Evolutionary conservation across 2,113 vertebrate species (phyloP).

Genomic region (Cyanoramphus novaezelandiae): DNA sequence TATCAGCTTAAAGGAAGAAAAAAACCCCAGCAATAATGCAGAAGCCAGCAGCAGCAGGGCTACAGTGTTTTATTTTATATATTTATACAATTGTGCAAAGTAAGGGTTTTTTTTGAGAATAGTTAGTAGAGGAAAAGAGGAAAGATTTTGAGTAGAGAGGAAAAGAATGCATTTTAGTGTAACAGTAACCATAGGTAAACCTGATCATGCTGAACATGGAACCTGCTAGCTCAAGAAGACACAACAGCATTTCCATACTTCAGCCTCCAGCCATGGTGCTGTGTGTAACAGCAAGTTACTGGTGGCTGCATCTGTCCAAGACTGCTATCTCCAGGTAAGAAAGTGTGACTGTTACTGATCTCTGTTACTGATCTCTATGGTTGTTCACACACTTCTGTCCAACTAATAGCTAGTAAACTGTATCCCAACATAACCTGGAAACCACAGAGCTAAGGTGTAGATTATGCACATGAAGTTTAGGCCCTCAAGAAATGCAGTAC

Average conservation of each 20-base stretch:
- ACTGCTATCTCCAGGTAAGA: not conserved
- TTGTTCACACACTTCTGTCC: not conserved
- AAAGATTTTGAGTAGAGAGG: not conserved
- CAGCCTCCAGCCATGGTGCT: not conserved
- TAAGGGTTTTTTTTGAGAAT: not conserved
- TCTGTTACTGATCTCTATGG: not conserved
- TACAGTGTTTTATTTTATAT: not conserved
- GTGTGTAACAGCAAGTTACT: rapidly evolving
- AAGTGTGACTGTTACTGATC: not conserved
- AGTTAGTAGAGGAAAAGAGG: not conserved
- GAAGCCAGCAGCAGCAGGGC: not conserved
- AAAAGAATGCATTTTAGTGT: not conserved
- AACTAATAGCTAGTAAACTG: not conserved
- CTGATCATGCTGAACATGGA: not conserved
- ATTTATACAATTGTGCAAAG: not conserved
- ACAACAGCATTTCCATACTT: rapidly evolving
- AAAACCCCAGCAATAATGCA: not conserved
- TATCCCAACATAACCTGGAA: not conserved
- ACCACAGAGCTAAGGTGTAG: not conserved
- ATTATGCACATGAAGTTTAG: not conserved
- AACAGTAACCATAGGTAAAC: not conserved
- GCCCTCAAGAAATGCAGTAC: not conserved
- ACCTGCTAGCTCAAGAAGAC: not conserved
- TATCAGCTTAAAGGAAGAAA: not conserved
- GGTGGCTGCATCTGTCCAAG: not conserved